These are phyloP conservation scores for Vesta saturnalis DNA, from an alignment of 2,888 invertebrate genomes.

Conservation along the genomic window DNA sequence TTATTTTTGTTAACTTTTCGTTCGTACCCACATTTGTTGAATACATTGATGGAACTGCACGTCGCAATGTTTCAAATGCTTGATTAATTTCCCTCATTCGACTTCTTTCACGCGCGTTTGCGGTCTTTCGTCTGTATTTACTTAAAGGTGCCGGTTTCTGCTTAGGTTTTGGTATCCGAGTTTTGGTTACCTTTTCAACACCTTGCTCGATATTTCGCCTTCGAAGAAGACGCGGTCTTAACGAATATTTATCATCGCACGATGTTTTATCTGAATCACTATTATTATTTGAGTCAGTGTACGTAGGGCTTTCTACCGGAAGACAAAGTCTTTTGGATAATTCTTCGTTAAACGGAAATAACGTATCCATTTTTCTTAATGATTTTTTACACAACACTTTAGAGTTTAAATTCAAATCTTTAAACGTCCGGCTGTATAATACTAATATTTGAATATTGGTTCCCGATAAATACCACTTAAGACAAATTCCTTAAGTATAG, in stretches of 20 bases:
- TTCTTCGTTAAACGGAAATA: slow-evolving; percentile 57
- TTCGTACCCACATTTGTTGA: slow-evolving; percentile 57
- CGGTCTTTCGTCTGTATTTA: slow-evolving; percentile 75
- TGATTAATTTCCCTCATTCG: slow-evolving; percentile 76
- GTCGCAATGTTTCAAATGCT: slow-evolving; percentile 71
- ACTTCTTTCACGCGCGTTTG: slow-evolving; percentile 73
- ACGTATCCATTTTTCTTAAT: slow-evolving; percentile 41
- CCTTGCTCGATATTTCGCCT: slow-evolving; percentile 44
- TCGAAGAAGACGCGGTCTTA: slow-evolving; percentile 57
- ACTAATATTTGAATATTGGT: slow-evolving; percentile 15
- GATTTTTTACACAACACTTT: slow-evolving; percentile 18
- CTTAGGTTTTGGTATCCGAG: slow-evolving; percentile 50
- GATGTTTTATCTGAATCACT: slow-evolving; percentile 50
- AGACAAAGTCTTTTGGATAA: slow-evolving; percentile 57
- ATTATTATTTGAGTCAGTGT: slow-evolving; percentile 59
- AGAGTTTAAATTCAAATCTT: slow-evolving; percentile 8
- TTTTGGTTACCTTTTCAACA: slow-evolving; percentile 31
- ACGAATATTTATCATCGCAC: slow-evolving; percentile 59
- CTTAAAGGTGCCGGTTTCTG: slow-evolving; percentile 67
- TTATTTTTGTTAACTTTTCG: slow-evolving; percentile 74
- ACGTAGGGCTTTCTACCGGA: slow-evolving; percentile 47
- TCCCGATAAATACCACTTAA: slow-evolving; percentile 25
- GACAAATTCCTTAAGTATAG: neutral
- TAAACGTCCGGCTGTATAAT: neutral
- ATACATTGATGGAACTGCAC: slow-evolving; percentile 66